Evolutionary conservation across 1,140 invertebrate species (phyloP), one percentile per base, ranked within the genome.

Genomic region (Sitophilus oryzae): DNA sequence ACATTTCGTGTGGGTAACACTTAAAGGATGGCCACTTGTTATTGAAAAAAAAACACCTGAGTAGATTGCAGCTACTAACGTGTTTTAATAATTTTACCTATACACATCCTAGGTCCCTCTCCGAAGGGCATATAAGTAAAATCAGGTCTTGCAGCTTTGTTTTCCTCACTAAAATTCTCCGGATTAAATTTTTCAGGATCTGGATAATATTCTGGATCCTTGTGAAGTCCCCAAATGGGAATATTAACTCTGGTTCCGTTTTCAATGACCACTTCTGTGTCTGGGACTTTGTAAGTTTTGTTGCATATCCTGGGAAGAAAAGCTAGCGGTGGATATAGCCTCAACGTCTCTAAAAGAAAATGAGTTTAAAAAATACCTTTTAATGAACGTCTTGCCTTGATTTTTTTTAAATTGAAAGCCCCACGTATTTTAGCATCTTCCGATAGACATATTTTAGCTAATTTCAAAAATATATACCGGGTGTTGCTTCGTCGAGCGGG

Each of bases 61-160:
- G 16, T 37, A 14, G 3, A 3, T 37, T 37, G 3, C n/a, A 11
- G 11, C 16, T 6, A 3, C n/a, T 43, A 3, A 3, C 11, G 18
- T 14, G 15, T 43, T 4, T 19, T n/a, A 45, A 19, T 35, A 18
- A 11, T 35, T 43, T 35, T 68, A 75, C 73, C 74, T 48, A 83
- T 79, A 56, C 82, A 84, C 59, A 77, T 79, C 42, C 81, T 67
- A 2, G 76, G 74, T 9, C 82, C 81, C 37, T 68, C 65, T 10
- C 80, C 79, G 59, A 83, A 83, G 4, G 78, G 75, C 36, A 81
- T 42, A 60, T 67, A 81, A 0, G 69, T 55, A 22, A 47, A 52
- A 35, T 54, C 16, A 8, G 23, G 37, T 9, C 52, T 53, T 25
- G 18, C 56, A 2, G 19, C 37, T 36, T 52, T 63, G 22, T 63